Conservation (phyloP, 30 jellyfish, hydroid and myxozoan species). For the Chrysaora quinquecirrha region DNA sequence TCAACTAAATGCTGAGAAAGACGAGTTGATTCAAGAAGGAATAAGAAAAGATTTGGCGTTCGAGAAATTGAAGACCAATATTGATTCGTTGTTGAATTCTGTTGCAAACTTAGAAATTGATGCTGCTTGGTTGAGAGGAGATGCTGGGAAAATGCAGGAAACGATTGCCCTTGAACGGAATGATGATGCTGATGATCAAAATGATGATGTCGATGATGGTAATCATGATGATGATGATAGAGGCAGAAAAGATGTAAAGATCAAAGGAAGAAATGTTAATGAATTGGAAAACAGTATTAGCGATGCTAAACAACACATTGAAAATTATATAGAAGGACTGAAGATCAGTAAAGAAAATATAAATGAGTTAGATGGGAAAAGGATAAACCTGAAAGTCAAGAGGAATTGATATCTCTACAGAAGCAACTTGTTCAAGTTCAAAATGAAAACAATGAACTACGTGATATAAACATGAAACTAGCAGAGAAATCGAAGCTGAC, state of each 20-base stretch:
- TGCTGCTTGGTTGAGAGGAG: too few species aligned
- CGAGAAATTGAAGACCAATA: slow-evolving; percentile 36
- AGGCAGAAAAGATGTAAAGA: background rate
- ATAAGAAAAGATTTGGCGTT: slow-evolving; percentile 17
- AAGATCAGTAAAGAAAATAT: background rate
- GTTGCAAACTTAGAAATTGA: slow-evolving; percentile 6
- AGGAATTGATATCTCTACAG: background rate
- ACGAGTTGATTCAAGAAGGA: slow-evolving; percentile 32
- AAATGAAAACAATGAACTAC: background rate
- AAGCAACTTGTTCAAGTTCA: background rate
- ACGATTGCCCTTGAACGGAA: too few species aligned
- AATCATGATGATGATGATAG: background rate
- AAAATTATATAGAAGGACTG: background rate
- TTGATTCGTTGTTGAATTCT: slow-evolving; percentile 46
- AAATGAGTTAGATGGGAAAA: background rate
- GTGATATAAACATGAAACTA: background rate
- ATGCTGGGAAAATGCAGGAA: too few species aligned
- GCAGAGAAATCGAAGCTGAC: background rate
- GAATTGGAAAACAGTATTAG: slow-evolving; percentile 9
- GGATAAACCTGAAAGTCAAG: background rate
- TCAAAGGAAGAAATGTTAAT: background rate
- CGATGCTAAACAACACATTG: slow-evolving; percentile 31
- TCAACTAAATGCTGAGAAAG: slow-evolving; percentile 29
- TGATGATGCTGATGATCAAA: too few species aligned
- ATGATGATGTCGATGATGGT: too few species aligned